phyloP scores from a whole-genome alignment of 2,113 vertebrate species.

The Pollimyrus isidori region DNA sequence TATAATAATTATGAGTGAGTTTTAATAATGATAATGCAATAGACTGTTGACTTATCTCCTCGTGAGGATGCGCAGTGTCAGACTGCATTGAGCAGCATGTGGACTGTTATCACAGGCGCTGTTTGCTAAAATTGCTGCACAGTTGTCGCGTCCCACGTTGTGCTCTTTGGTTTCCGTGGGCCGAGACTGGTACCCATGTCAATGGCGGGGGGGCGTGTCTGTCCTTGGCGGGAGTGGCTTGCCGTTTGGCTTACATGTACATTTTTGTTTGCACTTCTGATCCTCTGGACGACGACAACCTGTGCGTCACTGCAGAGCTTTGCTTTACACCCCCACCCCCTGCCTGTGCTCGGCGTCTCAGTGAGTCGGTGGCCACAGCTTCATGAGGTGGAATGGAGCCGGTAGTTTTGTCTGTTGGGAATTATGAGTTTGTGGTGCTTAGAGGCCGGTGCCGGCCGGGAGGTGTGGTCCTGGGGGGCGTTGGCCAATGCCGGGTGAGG shows the following conservation, averaged over 20 bases:
- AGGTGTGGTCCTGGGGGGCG: neutral
- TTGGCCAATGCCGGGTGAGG: neutral
- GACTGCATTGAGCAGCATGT: neutral
- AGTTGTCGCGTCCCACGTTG: neutral
- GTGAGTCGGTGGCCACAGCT: neutral
- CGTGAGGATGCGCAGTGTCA: constrained; percentile 41
- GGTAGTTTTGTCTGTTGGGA: neutral
- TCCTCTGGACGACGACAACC: neutral
- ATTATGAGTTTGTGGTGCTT: neutral
- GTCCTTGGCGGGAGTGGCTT: neutral
- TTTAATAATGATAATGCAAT: constrained; percentile 49
- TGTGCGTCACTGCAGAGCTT: too few relatives aligned
- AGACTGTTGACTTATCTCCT: constrained; percentile 50
- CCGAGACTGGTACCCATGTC: neutral
- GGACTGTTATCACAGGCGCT: constrained; percentile 13
- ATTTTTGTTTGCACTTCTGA: neutral
- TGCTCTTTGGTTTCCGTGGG: neutral
- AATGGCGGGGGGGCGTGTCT: neutral
- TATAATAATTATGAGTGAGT: constrained; percentile 51
- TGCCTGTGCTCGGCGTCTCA: neutral
- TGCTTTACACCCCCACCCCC: neutral
- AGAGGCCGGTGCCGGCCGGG: neutral
- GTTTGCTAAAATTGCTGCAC: neutral
- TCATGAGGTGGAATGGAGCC: neutral
- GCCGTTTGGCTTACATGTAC: neutral